These are phyloP conservation scores for Oreochromis aureus DNA, from an alignment of 2,113 vertebrate species.

Conservation along the genomic window DNA sequence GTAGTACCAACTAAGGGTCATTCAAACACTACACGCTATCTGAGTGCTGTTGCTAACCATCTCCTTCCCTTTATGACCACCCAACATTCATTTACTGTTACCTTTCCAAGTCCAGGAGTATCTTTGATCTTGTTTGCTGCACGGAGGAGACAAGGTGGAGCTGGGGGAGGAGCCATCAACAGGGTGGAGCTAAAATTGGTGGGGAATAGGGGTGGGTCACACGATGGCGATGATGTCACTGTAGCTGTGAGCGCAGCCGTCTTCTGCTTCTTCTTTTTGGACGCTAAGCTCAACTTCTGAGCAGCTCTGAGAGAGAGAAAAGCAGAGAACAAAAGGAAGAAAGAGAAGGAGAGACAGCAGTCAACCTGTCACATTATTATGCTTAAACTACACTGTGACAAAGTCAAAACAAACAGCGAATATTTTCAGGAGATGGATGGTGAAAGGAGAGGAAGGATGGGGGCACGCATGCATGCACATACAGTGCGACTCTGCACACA, in stretches of 20 bases:
- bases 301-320: slow-evolving; percentile 80
- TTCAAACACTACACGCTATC: not conserved
- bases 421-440: not conserved
- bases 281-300: slow-evolving; percentile 94
- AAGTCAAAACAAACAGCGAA: not conserved
- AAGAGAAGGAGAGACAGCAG: not conserved
- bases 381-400: not conserved
- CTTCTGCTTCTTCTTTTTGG: slow-evolving; percentile 95
- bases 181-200: slow-evolving; percentile 92
- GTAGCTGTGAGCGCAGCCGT: slow-evolving; percentile 19
- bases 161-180: slow-evolving; percentile 84
- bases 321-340: not conserved
- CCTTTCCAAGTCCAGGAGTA: slow-evolving; percentile 94
- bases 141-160: slow-evolving; percentile 91
- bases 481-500: not conserved
- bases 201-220: slow-evolving; percentile 85
- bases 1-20: not conserved
- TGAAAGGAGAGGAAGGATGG: not conserved
- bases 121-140: slow-evolving; percentile 97
- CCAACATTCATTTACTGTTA: slow-evolving; percentile 44
- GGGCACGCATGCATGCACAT: not conserved
- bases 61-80: not conserved
- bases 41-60: not conserved
- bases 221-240: slow-evolving; percentile 69
- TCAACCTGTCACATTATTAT: not conserved